Percentiles rank a stretch among this genome's conserved stretches.
Evolutionary conservation across 2,797 vertebrate genomes (phyloP).

Genomic region (Paguma larvata): DNA sequence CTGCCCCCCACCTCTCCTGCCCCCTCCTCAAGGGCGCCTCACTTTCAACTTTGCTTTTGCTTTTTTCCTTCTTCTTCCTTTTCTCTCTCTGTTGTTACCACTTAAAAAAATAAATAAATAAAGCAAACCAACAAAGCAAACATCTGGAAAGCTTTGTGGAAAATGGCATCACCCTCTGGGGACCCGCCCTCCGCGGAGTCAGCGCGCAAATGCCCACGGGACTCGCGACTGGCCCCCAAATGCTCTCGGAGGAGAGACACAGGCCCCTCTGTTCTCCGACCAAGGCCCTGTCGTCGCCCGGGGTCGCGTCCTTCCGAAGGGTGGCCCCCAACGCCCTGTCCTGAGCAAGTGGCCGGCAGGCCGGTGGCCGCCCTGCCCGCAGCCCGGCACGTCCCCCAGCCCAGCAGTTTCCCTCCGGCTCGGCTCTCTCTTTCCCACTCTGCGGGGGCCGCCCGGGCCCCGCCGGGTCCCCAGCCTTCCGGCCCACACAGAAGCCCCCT

Average conservation of each 20-base stretch:
- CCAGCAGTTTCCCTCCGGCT: fast-evolving
- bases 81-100: constrained; percentile 73
- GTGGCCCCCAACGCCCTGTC: background rate
- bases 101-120: constrained; percentile 78
- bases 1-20: background rate
- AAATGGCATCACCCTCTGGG: constrained; percentile 25
- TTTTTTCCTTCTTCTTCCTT: background rate
- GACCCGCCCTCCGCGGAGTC: constrained; percentile 57
- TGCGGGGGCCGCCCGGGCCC: fast-evolving
- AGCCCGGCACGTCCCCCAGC: fast-evolving
- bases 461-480: background rate
- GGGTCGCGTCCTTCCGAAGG: background rate
- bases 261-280: constrained; percentile 27
- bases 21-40: background rate
- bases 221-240: constrained; percentile 58
- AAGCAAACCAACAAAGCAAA: constrained; percentile 68
- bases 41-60: background rate
- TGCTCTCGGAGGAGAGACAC: background rate
- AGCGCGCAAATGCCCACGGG: background rate
- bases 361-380: background rate
- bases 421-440: background rate
- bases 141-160: constrained; percentile 82
- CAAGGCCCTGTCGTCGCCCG: background rate
- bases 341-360: background rate
- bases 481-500: background rate